These are phyloP conservation scores for Anthonomus grandis DNA, from an alignment of 1,140 invertebrate genomes.

Conservation along the genomic window DNA sequence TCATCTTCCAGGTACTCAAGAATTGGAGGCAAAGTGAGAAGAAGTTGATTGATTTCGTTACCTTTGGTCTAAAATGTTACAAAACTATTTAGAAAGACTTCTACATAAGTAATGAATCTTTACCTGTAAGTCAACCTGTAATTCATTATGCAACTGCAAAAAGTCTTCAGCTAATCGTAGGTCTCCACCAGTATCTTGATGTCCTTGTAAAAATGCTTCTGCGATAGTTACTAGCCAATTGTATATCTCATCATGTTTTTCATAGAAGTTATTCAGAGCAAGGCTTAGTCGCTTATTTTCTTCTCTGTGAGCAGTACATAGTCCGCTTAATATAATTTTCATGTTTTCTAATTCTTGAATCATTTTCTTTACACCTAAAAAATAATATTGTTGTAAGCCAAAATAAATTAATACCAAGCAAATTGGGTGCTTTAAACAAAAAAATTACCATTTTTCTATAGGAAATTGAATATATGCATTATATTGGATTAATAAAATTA, in stretches of 20 bases:
- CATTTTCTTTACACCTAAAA: slow-evolving; percentile 52
- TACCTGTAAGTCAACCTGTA: slow-evolving; percentile 73
- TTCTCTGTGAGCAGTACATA: slow-evolving; percentile 68
- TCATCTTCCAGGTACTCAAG: slow-evolving; percentile 65
- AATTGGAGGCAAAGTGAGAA: slow-evolving; percentile 62
- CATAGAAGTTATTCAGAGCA: slow-evolving; percentile 65
- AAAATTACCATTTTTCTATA: background rate
- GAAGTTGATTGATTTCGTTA: slow-evolving; percentile 62
- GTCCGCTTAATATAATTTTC: slow-evolving; percentile 63
- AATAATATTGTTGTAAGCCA: background rate
- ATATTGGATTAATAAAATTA: background rate
- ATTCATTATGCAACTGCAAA: slow-evolving; percentile 68
- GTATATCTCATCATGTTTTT: slow-evolving; percentile 67
- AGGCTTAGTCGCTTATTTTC: slow-evolving; percentile 68
- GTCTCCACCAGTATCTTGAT: slow-evolving; percentile 72
- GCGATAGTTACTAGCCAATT: slow-evolving; percentile 70
- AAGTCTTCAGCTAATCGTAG: slow-evolving; percentile 70
- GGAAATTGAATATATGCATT: background rate
- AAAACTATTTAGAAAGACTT: background rate
- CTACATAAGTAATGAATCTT: slow-evolving; percentile 12
- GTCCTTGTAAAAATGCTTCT: slow-evolving; percentile 69
- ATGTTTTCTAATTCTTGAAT: slow-evolving; percentile 74
- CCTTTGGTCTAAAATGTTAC: slow-evolving; percentile 61
- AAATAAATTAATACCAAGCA: background rate
- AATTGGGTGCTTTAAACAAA: background rate